Evolutionary conservation across 2,888 invertebrate species (phyloP).

Genomic region (Cacoxenus indagator): DNA sequence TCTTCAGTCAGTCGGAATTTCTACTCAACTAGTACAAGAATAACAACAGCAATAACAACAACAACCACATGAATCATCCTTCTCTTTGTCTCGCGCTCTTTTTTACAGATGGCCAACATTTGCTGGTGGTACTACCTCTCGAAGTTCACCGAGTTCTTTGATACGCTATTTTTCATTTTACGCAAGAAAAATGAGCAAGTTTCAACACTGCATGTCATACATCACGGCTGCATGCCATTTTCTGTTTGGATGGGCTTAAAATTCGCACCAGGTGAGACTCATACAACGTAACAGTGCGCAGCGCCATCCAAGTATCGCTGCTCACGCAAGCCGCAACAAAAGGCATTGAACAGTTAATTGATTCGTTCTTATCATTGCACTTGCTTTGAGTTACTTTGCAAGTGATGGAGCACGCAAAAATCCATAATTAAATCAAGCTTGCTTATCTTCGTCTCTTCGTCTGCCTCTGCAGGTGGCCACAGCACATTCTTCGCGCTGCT

Average conservation of each 20-base stretch:
- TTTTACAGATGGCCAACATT: conserved; percentile 85
- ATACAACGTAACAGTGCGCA: not conserved
- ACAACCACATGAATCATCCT: not conserved
- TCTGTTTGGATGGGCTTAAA: conserved; percentile 96
- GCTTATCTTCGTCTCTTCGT: too few species aligned
- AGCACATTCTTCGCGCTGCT: conserved; percentile 95
- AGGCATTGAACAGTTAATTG: too few species aligned
- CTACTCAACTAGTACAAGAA: not conserved
- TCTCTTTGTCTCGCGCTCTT: not conserved
- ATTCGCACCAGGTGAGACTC: conserved; percentile 86
- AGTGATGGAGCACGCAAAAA: too few species aligned
- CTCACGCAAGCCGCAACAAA: too few species aligned
- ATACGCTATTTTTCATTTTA: conserved; percentile 96
- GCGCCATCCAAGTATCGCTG: too few species aligned
- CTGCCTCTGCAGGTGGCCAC: conserved; percentile 82
- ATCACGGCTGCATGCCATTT: conserved; percentile 97
- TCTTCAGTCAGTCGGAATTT: not conserved
- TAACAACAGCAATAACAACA: too few species aligned
- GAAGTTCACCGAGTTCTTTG: conserved; percentile 96
- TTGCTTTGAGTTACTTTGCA: too few species aligned
- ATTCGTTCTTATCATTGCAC: too few species aligned
- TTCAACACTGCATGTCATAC: conserved; percentile 94
- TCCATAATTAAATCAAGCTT: too few species aligned
- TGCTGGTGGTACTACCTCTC: conserved; percentile 99
- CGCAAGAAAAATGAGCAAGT: conserved; percentile 95